Percentiles rank a stretch among this genome's conserved stretches.
Conservation (phyloP, 2,113 vertebrate genomes). For the Maylandia zebra region DNA sequence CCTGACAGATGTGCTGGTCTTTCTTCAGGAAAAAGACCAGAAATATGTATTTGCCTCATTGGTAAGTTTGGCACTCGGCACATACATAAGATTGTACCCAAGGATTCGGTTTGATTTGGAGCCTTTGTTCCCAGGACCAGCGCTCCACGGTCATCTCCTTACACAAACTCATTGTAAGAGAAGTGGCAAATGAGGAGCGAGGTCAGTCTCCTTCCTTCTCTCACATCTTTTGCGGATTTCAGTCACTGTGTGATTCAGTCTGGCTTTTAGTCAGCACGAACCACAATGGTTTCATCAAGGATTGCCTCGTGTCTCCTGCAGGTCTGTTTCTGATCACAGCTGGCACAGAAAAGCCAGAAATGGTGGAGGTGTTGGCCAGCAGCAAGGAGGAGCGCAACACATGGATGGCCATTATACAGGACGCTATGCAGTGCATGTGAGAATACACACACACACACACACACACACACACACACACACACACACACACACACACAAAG, state of each 20-base stretch:
- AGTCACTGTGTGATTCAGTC: not conserved
- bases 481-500: not conserved
- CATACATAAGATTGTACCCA: not conserved
- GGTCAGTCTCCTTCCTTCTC: slow-evolving; percentile 62
- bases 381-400: slow-evolving; percentile 87
- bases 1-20: slow-evolving; percentile 83
- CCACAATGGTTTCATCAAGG: not conserved
- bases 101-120: not conserved
- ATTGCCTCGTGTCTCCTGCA: not conserved
- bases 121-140: slow-evolving; percentile 74
- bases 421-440: slow-evolving; percentile 82
- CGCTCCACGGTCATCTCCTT: slow-evolving; percentile 89
- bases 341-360: slow-evolving; percentile 79
- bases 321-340: slow-evolving; percentile 89
- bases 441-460: not conserved
- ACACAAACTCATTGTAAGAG: slow-evolving; percentile 87
- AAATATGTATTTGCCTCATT: slow-evolving; percentile 87
- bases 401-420: slow-evolving; percentile 86
- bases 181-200: slow-evolving; percentile 91
- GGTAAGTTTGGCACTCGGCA: slow-evolving; percentile 65
- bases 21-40: slow-evolving; percentile 95
- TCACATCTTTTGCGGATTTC: not conserved
- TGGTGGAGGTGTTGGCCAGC: slow-evolving; percentile 88
- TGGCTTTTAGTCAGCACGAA: not conserved
- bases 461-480: not conserved